Conservation (phyloP, 2,888 invertebrate genomes). For the Lasioglossum malachurum region DNA sequence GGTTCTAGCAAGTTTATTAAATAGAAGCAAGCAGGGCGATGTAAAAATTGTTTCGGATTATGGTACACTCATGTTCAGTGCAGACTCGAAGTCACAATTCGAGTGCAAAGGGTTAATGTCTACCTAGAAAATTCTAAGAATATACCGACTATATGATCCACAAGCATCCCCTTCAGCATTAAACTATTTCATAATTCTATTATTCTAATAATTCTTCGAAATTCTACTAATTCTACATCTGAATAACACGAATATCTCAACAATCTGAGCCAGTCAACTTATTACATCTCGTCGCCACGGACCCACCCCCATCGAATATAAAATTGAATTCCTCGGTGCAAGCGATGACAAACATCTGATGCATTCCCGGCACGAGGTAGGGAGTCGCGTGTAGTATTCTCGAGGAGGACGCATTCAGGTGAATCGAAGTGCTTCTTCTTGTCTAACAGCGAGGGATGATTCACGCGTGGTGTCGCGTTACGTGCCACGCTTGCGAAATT, state of each 20-base stretch:
- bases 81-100: neutral
- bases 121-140: too few species aligned
- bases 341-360: neutral
- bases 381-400: neutral
- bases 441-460: conserved; percentile 55
- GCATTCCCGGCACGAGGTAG: neutral
- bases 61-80: neutral
- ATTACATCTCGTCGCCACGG: neutral
- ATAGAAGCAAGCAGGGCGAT: too few species aligned
- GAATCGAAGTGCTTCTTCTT: conserved; percentile 52
- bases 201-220: neutral
- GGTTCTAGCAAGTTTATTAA: too few species aligned
- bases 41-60: too few species aligned
- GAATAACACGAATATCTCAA: neutral
- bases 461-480: conserved; percentile 63
- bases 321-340: conserved; percentile 23
- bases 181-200: neutral
- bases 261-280: neutral
- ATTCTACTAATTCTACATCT: neutral
- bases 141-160: too few species aligned
- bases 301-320: neutral
- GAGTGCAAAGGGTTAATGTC: neutral
- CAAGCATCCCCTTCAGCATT: neutral
- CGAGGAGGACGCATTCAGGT: conserved; percentile 16
- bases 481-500: conserved; percentile 58